Evolutionary conservation across 2,888 invertebrate genomes (phyloP).

Genomic region (Mylabris sibirica): DNA sequence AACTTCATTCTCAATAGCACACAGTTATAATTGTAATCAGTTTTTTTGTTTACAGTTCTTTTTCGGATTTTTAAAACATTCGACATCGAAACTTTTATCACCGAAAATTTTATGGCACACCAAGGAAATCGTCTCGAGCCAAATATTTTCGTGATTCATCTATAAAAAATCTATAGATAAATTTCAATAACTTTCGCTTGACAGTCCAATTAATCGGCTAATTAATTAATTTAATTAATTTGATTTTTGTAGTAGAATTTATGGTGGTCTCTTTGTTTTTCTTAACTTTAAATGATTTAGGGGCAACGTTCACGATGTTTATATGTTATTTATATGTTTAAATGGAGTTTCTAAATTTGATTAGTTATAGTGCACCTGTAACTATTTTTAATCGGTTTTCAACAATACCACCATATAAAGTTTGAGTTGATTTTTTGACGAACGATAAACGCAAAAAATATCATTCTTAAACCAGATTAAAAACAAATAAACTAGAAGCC

Average conservation of each 20-base stretch:
- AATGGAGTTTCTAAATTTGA: constrained; percentile 17
- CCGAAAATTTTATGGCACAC: not conserved
- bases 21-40: not conserved
- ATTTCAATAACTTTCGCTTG: constrained; percentile 25
- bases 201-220: constrained; percentile 8
- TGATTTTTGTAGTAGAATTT: constrained; percentile 1
- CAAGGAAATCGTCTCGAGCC: constrained; percentile 29
- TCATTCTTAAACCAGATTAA: constrained; percentile 34
- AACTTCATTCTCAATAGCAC: constrained; percentile 22
- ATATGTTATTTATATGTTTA: constrained; percentile 21
- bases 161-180: constrained; percentile 28
- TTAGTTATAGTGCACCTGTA: constrained; percentile 4
- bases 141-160: constrained; percentile 35
- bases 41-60: not conserved
- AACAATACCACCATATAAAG: constrained; percentile 29
- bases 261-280: not conserved
- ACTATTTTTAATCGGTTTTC: constrained; percentile 25
- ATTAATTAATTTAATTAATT: constrained; percentile 7
- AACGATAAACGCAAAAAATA: constrained; percentile 16
- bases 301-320: constrained; percentile 33
- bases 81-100: not conserved
- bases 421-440: constrained; percentile 13
- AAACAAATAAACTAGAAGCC: constrained; percentile 43
- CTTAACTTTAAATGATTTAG: constrained; percentile 10
- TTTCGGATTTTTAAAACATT: constrained; percentile 1